Evolutionary conservation across 2,888 invertebrate species (phyloP).

Genomic region (Gymnosoma rotundatum): DNA sequence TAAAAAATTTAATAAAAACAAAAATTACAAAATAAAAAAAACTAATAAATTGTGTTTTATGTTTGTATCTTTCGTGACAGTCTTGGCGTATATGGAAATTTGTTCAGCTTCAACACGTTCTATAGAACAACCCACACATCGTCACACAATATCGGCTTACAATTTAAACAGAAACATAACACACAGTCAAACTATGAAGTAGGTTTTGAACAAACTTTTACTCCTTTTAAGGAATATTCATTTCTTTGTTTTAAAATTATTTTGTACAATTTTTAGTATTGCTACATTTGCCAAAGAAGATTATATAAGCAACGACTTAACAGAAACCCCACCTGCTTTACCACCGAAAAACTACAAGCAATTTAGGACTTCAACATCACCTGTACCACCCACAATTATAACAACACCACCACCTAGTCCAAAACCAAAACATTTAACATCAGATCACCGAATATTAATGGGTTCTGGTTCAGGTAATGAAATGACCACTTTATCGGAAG

Average conservation of each 20-base stretch:
- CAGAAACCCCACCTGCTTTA: conserved; percentile 84
- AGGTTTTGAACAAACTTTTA: conserved; percentile 70
- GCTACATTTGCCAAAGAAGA: conserved; percentile 77
- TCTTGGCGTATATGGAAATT: conserved; percentile 98
- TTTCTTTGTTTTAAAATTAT: conserved; percentile 12
- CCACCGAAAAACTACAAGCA: conserved; percentile 84
- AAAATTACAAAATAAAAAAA: background rate
- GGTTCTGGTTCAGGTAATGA: conserved; percentile 72
- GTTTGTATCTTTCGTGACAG: conserved; percentile 82
- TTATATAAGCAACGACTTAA: conserved; percentile 63
- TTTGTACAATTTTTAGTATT: conserved; percentile 72
- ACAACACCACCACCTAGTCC: conserved; percentile 83
- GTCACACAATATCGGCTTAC: conserved; percentile 93
- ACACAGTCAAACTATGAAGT: conserved; percentile 82
- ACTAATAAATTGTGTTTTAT: conserved; percentile 45
- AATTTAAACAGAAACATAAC: conserved; percentile 81
- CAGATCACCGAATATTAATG: conserved; percentile 65
- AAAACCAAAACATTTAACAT: conserved; percentile 75
- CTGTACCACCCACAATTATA: conserved; percentile 80
- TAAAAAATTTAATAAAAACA: background rate
- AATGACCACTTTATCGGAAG: conserved; percentile 82
- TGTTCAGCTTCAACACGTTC: conserved; percentile 88
- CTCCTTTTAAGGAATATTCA: background rate
- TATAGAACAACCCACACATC: conserved; percentile 82
- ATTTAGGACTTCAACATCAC: conserved; percentile 74